Percentiles rank a stretch among this genome's conserved stretches.
These are phyloP conservation scores for Globia sparganii DNA, from an alignment of 2,888 invertebrate genomes.

Conservation along the genomic window DNA sequence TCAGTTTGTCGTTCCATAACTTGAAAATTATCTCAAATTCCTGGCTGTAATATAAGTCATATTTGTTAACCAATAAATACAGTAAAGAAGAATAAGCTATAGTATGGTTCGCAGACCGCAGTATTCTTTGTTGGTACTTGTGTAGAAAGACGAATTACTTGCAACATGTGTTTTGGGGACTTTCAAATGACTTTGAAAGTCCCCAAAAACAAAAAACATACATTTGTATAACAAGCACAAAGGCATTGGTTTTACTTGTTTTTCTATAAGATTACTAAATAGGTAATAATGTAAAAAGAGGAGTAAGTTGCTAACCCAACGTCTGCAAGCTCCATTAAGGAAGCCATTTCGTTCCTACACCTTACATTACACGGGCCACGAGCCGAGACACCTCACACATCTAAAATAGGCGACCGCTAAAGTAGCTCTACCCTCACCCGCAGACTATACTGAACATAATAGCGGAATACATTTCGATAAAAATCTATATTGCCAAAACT, in stretches of 20 bases:
- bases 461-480: conserved; percentile 27
- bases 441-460: conserved; percentile 21
- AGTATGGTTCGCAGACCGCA: neutral
- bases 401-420: conserved; percentile 51
- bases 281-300: conserved; percentile 46
- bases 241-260: neutral
- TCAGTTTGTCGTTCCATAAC: neutral
- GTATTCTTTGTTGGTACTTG: conserved; percentile 1
- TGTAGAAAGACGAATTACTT: neutral
- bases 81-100: neutral
- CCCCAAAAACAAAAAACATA: no score
- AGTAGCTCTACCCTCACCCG: conserved; percentile 32
- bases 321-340: conserved; percentile 48
- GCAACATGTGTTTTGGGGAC: neutral
- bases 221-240: conserved; percentile 1
- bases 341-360: conserved; percentile 56
- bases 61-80: neutral
- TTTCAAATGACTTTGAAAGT: neutral
- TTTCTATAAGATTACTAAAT: conserved; percentile 25
- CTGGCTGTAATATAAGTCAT: neutral
- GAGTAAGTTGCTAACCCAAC: conserved; percentile 37
- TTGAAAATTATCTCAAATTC: neutral
- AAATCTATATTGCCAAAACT: conserved; percentile 10
- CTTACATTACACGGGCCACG: conserved; percentile 46
- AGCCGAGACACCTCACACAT: conserved; percentile 42